phyloP scores from a whole-genome alignment of 2,113 vertebrate species.

The Centropristis striata region DNA sequence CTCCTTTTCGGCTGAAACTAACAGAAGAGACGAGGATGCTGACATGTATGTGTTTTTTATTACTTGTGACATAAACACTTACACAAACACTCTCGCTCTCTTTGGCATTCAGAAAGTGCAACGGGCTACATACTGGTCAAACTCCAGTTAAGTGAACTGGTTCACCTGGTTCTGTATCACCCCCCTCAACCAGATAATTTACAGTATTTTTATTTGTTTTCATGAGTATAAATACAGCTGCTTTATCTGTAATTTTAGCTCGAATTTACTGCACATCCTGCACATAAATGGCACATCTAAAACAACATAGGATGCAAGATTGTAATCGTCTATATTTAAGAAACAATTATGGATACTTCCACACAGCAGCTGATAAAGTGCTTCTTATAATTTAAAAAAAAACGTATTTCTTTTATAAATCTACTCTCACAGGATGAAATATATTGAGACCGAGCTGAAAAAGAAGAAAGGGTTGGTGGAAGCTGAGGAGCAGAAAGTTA shows the following conservation, averaged over 20 bases:
- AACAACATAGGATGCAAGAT: not conserved
- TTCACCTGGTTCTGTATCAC: not conserved
- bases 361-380: not conserved
- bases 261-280: too few relatives aligned
- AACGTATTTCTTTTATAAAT: not conserved
- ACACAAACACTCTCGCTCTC: too few relatives aligned
- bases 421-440: constrained; percentile 93
- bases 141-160: not conserved
- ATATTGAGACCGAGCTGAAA: constrained; percentile 98
- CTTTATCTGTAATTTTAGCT: too few relatives aligned
- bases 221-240: not conserved
- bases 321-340: not conserved
- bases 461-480: constrained; percentile 96
- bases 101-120: not conserved
- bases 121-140: not conserved
- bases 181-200: not conserved
- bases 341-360: not conserved
- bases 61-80: not conserved
- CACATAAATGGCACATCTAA: not conserved
- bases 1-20: constrained; percentile 98
- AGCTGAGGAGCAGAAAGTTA: constrained; percentile 93
- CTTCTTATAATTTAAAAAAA: not conserved
- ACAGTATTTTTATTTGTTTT: not conserved
- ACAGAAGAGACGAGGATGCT: constrained; percentile 96
- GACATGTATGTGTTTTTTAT: constrained; percentile 91